phyloP scores from a whole-genome alignment of 1,140 invertebrate genomes.

The Rhagoletis pomonella region DNA sequence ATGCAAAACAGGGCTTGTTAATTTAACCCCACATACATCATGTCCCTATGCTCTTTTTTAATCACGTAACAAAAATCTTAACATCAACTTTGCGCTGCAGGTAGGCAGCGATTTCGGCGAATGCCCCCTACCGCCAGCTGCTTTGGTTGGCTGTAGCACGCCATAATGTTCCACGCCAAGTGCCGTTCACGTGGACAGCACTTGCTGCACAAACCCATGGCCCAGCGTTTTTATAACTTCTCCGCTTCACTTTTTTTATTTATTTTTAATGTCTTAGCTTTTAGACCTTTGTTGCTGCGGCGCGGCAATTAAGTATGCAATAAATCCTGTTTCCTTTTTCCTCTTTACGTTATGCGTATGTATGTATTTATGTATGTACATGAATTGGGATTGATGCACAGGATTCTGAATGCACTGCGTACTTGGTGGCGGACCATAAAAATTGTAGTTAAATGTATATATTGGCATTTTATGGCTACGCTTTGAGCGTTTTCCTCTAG shows the following conservation, averaged over 20 bases:
- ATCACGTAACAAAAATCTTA: background rate
- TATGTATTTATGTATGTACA: background rate
- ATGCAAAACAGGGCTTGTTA: background rate
- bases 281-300: background rate
- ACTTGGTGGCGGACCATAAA: background rate
- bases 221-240: background rate
- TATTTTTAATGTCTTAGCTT: background rate
- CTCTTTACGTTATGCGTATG: background rate
- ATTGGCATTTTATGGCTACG: background rate
- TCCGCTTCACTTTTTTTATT: background rate
- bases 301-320: background rate
- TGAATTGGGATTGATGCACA: too few relatives aligned
- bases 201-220: background rate
- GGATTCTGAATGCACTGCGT: background rate
- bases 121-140: background rate
- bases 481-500: too few relatives aligned
- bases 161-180: background rate
- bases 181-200: background rate
- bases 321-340: slow-evolving; percentile 16
- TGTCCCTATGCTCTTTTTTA: background rate
- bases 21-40: background rate
- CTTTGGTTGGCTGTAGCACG: background rate
- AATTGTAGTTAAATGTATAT: background rate
- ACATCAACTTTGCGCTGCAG: background rate
- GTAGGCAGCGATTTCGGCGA: background rate